These are phyloP conservation scores for Labroides dimidiatus DNA, from an alignment of 2,797 vertebrate genomes.

Conservation along the genomic window DNA sequence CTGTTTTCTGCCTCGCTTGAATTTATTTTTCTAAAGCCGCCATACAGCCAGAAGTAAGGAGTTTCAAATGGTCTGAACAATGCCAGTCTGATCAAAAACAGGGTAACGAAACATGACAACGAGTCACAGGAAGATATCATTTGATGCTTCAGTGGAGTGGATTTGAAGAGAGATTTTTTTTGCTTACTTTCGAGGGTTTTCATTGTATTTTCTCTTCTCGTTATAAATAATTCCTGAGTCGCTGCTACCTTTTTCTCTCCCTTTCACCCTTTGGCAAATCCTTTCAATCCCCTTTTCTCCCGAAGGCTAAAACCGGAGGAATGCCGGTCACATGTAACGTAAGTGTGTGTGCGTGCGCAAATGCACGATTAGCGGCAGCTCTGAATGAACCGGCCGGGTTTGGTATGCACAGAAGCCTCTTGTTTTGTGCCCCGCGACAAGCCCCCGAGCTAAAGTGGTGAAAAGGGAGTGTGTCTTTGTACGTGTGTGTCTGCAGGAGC, in stretches of 20 bases:
- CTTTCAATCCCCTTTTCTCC: slow-evolving; percentile 48
- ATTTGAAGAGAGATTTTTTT: neutral
- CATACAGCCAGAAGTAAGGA: neutral
- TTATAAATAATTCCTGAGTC: slow-evolving; percentile 22
- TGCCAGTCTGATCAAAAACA: neutral
- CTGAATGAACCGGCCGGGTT: slow-evolving; percentile 62
- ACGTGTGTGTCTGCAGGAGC: slow-evolving; percentile 12
- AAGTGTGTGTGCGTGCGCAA: slow-evolving; percentile 47
- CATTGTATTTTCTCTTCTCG: slow-evolving; percentile 6
- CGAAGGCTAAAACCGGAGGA: slow-evolving; percentile 59
- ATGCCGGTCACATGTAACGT: slow-evolving; percentile 67
- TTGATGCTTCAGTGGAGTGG: slow-evolving; percentile 2
- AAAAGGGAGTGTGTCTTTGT: slow-evolving; percentile 42
- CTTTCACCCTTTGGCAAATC: slow-evolving; percentile 28
- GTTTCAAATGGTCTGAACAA: too few relatives aligned
- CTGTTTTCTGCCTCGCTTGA: slow-evolving; percentile 6
- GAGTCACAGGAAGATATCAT: neutral
- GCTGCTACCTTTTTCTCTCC: slow-evolving; percentile 24
- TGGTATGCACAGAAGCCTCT: slow-evolving; percentile 71
- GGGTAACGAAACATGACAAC: slow-evolving; percentile 2
- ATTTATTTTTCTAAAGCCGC: slow-evolving; percentile 17
- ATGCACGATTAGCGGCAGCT: slow-evolving; percentile 58
- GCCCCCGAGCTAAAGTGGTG: slow-evolving; percentile 49
- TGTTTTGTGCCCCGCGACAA: slow-evolving; percentile 64
- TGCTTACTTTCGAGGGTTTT: slow-evolving; percentile 8